These are phyloP conservation scores for Sinopyrophorus schimmeli DNA, from an alignment of 2,888 invertebrate species.

Conservation along the genomic window DNA sequence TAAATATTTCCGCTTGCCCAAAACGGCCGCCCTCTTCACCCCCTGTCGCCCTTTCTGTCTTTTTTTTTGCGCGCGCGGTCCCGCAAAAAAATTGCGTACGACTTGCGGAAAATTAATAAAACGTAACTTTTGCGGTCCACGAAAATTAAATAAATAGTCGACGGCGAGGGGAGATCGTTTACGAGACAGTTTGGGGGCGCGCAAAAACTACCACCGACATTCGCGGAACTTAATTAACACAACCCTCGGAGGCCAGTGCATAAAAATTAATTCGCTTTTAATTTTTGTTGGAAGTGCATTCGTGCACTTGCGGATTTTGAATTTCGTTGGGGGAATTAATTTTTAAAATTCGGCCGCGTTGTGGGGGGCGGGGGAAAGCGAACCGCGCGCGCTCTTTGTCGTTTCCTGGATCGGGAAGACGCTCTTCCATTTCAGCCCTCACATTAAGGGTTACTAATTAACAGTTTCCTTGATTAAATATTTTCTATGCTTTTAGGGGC, in stretches of 20 bases:
- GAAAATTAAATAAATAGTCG: conserved; percentile 5
- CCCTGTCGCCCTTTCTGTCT: no score
- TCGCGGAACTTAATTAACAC: conserved; percentile 15
- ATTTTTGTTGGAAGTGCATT: conserved; percentile 6
- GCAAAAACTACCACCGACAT: conserved; percentile 1
- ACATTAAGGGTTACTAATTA: no score
- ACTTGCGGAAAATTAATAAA: no score
- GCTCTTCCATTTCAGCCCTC: no score
- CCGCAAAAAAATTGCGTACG: no score
- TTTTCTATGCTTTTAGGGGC: no score
- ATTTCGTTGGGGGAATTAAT: conserved; percentile 2
- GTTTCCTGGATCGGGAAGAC: no score
- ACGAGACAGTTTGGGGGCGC: conserved; percentile 1
- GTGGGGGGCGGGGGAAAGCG: not conserved
- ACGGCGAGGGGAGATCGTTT: conserved; percentile 1
- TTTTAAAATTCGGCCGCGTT: not conserved
- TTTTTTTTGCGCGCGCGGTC: no score
- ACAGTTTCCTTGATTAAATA: no score
- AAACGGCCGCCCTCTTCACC: no score
- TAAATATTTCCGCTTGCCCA: no score
- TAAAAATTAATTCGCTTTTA: conserved; percentile 16
- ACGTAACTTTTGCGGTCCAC: no score
- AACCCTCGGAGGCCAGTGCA: not conserved
- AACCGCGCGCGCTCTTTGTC: not conserved
- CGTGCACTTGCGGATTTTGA: not conserved